Evolutionary conservation across 2,113 vertebrate species (phyloP), one percentile per base, ranked within the genome.

Genomic region (Vulpes vulpes): DNA sequence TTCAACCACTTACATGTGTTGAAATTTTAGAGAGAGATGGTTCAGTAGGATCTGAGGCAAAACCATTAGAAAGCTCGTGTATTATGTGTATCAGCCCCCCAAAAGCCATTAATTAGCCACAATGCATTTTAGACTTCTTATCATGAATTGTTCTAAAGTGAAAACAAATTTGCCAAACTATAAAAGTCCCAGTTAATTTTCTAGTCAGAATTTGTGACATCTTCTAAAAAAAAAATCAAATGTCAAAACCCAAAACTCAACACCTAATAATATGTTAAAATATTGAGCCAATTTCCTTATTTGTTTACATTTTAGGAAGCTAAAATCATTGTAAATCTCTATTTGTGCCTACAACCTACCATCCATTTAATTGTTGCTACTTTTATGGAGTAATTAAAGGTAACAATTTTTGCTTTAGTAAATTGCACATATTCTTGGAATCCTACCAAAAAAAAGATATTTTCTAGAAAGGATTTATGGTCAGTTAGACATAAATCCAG

Each of bases 161-260:
- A 91, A 97, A 95, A 98, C 89, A 93, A 87, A 91, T 85, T 95
- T 97, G 73, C 62, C 59, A 84, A 84, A 81, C 97, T 95, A 62
- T 94, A 87, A 96, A 95, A 93, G 84, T 95, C 92, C 88, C 71
- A 78, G 82, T 71, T 90, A 82, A 90, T 94, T 91, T 78, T 64
- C 94, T 90, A 86, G 73, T 92, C 53, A 84, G 82, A 87, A 81
- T 84, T 95, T 89, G 80, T 79, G 74, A 89, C 90, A 90, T 87
- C 60, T 80, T 86, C 91, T 53, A 49, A 84, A 92, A 83, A 83
- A 90, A 78, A 78, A 78, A 51, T 27, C 55, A 96, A 88, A 89
- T 87, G 60, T 11, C 69, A 35, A 96, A 89, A 80, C 43, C 19
- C 38, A 20, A 92, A 71, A 57, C 60, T 53, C 53, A 32, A 20